A percentile compares a stretch with the other conserved stretches of the same genome.
Evolutionary conservation across 2,888 invertebrate genomes (phyloP).

Genomic region (Sarcophaga variegata): DNA sequence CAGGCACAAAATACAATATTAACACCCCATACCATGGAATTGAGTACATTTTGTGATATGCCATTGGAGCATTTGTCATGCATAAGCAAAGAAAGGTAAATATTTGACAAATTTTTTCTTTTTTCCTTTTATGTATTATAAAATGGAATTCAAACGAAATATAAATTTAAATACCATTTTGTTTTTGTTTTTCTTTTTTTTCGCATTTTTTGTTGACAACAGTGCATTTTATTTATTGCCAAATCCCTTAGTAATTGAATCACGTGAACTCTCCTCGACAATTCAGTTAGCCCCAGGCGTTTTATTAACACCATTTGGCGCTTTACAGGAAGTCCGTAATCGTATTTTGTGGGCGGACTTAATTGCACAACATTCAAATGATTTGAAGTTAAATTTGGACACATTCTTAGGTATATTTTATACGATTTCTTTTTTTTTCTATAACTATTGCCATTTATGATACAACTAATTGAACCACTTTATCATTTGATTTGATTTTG

Average conservation of each 20-base stretch:
- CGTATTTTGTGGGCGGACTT: slow-evolving; percentile 79
- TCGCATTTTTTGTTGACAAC: slow-evolving; percentile 39
- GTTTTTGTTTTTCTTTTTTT: slow-evolving; percentile 25
- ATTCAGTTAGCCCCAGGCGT: slow-evolving; percentile 79
- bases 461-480: slow-evolving; percentile 54
- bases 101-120: slow-evolving; percentile 5
- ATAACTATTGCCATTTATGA: background rate
- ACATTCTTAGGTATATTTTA: slow-evolving; percentile 77
- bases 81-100: slow-evolving; percentile 77
- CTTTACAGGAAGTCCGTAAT: slow-evolving; percentile 79
- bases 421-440: background rate
- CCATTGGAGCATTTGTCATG: slow-evolving; percentile 77
- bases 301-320: slow-evolving; percentile 78
- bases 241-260: slow-evolving; percentile 79
- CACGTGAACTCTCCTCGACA: slow-evolving; percentile 77
- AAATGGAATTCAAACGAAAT: background rate
- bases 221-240: slow-evolving; percentile 78
- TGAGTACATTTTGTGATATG: slow-evolving; percentile 77
- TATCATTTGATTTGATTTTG: slow-evolving; percentile 33
- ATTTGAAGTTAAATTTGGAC: slow-evolving; percentile 78
- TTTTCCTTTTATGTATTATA: background rate
- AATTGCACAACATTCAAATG: slow-evolving; percentile 76
- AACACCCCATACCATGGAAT: slow-evolving; percentile 76
- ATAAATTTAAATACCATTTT: slow-evolving; percentile 38
- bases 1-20: slow-evolving; percentile 68